phyloP scores from a whole-genome alignment of 2,113 vertebrate species.

The Ictidomys tridecemlineatus region DNA sequence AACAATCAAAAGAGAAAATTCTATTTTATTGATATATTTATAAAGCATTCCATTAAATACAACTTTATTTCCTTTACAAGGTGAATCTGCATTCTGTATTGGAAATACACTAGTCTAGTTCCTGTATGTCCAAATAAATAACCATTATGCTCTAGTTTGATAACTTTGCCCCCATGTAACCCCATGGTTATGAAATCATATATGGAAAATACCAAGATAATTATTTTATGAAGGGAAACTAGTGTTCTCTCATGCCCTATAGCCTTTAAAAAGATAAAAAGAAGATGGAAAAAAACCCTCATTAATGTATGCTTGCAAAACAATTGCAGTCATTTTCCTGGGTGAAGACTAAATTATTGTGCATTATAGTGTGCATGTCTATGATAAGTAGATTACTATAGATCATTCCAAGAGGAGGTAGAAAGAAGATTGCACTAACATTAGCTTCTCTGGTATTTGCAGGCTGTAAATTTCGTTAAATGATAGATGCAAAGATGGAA shows the following conservation, averaged over 20 bases:
- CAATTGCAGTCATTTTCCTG: conserved; percentile 68
- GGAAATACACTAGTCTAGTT: background rate
- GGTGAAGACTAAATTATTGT: conserved; percentile 74
- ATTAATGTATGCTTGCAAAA: conserved; percentile 68
- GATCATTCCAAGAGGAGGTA: conserved; percentile 66
- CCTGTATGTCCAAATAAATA: background rate
- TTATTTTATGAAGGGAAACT: conserved; percentile 48
- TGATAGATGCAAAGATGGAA: conserved; percentile 82
- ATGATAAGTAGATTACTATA: conserved; percentile 74
- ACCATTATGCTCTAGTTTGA: background rate
- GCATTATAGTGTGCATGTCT: conserved; percentile 66
- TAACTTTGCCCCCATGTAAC: background rate
- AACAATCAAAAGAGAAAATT: background rate
- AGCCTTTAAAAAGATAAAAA: conserved; percentile 48
- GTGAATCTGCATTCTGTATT: background rate
- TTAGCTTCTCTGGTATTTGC: conserved; percentile 71
- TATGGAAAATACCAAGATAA: conserved; percentile 24
- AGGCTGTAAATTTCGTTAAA: conserved; percentile 73
- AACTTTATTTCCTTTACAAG: background rate
- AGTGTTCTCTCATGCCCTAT: background rate
- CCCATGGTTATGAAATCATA: conserved; percentile 10
- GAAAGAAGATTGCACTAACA: conserved; percentile 47
- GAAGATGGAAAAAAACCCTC: background rate
- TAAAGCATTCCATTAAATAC: background rate
- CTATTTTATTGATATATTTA: conserved; percentile 4